Percentiles rank a stretch among this genome's conserved stretches.
phyloP scores from a whole-genome alignment of 2,888 invertebrate genomes.

The Stegana nigrithorax region DNA sequence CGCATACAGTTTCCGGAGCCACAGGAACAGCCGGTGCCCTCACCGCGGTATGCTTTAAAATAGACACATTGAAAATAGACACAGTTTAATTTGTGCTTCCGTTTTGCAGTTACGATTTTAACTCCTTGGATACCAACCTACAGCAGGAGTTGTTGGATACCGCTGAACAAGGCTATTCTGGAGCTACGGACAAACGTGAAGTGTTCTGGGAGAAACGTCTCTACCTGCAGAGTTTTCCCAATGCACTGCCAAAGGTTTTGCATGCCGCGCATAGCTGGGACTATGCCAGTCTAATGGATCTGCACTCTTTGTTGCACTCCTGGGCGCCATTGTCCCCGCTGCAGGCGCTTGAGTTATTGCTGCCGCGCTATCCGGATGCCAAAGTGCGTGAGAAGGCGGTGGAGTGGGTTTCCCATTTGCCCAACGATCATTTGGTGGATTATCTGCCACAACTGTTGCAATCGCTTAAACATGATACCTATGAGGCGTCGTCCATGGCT shows the following conservation, averaged over 20 bases:
- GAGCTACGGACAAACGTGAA: slow-evolving; percentile 70
- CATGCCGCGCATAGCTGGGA: slow-evolving; percentile 93
- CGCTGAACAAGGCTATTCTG: slow-evolving; percentile 67
- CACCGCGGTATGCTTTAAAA: slow-evolving; percentile 66
- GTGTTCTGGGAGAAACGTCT: slow-evolving; percentile 95
- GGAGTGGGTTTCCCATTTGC: slow-evolving; percentile 81
- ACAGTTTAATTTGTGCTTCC: neutral
- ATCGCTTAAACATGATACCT: slow-evolving; percentile 89
- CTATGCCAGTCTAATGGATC: slow-evolving; percentile 85
- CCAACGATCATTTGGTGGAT: slow-evolving; percentile 89
- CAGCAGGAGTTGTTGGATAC: slow-evolving; percentile 68
- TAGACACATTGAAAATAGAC: neutral
- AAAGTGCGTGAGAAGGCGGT: slow-evolving; percentile 89
- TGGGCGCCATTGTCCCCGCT: slow-evolving; percentile 90
- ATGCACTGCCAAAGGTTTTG: slow-evolving; percentile 87
- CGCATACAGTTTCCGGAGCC: slow-evolving; percentile 76
- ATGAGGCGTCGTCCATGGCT: slow-evolving; percentile 89
- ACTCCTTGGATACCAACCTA: slow-evolving; percentile 81
- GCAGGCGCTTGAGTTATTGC: slow-evolving; percentile 89
- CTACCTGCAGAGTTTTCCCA: slow-evolving; percentile 85
- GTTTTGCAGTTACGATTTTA: slow-evolving; percentile 73
- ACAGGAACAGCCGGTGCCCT: slow-evolving; percentile 67
- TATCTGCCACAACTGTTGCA: slow-evolving; percentile 94
- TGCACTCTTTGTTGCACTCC: slow-evolving; percentile 86
- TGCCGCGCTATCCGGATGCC: slow-evolving; percentile 94